Evolutionary conservation across 2,888 invertebrate genomes (phyloP), one percentile per base, ranked within the genome.

Genomic region (Microdon myrmicae): DNA sequence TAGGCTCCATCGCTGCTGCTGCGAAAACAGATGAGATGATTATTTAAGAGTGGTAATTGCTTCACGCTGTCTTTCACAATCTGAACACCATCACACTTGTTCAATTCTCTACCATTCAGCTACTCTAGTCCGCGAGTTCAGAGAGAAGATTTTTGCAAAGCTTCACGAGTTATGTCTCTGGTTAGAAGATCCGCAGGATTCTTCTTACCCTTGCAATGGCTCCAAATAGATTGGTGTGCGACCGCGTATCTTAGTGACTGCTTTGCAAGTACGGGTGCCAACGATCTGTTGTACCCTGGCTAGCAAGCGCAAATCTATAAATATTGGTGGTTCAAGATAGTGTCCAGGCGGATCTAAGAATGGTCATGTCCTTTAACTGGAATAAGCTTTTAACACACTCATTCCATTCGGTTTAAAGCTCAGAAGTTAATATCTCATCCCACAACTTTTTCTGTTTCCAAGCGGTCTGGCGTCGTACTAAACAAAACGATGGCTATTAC

Each of bases 161-260:
- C 2, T 29, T 47, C 22, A 20, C 29, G 22, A 37, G 22, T n/a
- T 6, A 32, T 4, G 9, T 34, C 45, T 4, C 41, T 12, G 3
- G 41, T 29, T 12, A 29, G 32, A 7, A 41, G 20, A 14, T 41
- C 41, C 14, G 41, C 41, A 25, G 45, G 45, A 12, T 45, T 45
- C 4, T 9, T 10, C n/a, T 34, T 34, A 4, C 45, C 45, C 4
- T 16, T 19, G 9, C 45, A 45, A 34, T 45, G 34, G 4, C 17
- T 34, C 34, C 45, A 45, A 7, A 10, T 12, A 13, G 4, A 23
- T 7, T 1, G 23, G 3, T 3, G 44, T 31, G 10, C 13, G 19
- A 4, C 26, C 34, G 8, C 14, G 29, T 37, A 20, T 37, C 37
- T 4, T 14, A 28, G 37, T 37, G 35, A 14, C 28, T 35, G 19